Conservation (phyloP, 2,113 vertebrate genomes). For the Tetrax tetrax region DNA sequence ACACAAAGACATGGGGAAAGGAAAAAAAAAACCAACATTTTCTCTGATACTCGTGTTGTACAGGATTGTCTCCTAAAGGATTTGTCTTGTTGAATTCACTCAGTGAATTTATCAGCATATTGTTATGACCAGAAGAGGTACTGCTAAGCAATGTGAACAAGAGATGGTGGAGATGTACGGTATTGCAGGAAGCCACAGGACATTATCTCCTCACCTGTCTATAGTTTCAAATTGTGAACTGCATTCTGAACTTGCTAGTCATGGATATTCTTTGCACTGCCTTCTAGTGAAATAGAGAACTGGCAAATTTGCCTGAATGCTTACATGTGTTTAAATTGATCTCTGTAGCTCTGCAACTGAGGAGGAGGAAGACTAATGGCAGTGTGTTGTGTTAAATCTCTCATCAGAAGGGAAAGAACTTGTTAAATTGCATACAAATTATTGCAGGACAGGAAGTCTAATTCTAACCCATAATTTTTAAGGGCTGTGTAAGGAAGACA, state of each 20-base stretch:
- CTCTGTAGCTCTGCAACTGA: background rate
- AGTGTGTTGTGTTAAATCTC: background rate
- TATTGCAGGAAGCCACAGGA: background rate
- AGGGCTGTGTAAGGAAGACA: background rate
- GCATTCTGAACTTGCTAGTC: background rate
- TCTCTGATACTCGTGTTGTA: background rate
- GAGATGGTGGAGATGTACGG: background rate
- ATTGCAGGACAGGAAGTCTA: background rate
- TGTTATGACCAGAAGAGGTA: background rate
- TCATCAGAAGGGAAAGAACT: background rate
- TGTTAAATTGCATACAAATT: background rate
- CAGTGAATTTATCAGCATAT: background rate
- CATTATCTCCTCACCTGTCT: fast-evolving
- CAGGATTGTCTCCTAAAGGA: background rate
- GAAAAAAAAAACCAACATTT: background rate
- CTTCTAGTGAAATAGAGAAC: background rate
- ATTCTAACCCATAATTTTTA: background rate
- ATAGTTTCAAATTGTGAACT: background rate
- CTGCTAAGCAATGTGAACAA: fast-evolving
- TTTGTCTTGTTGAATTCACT: background rate
- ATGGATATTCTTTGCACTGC: background rate
- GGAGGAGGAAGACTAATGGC: background rate
- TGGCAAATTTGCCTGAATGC: background rate
- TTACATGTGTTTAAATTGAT: background rate
- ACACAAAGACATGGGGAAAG: background rate